Conservation (phyloP, 2,113 vertebrate species). For the Gobius niger region DNA sequence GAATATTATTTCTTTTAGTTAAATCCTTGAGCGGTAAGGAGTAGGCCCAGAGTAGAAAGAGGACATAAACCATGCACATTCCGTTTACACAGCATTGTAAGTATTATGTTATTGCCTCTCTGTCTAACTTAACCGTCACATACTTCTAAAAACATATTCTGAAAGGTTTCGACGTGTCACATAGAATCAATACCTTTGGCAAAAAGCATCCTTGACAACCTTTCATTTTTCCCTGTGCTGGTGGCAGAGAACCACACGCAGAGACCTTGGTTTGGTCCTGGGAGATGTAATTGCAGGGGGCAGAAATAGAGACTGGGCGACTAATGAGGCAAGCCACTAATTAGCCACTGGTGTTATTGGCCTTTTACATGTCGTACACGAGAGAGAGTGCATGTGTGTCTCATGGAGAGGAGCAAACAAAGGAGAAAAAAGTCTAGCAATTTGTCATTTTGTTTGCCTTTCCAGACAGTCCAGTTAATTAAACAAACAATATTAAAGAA, state of each 20-base stretch:
- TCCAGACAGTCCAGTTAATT: not conserved
- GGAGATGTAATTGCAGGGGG: constrained; percentile 56
- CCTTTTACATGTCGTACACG: constrained; percentile 34
- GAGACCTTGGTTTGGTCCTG: constrained; percentile 51
- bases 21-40: too few species aligned
- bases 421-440: constrained; percentile 9
- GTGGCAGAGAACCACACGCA: constrained; percentile 1
- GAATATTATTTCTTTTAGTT: too few species aligned
- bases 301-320: constrained; percentile 49
- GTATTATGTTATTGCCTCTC: too few species aligned
- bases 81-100: too few species aligned
- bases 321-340: constrained; percentile 70
- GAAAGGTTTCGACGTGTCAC: constrained; percentile 1
- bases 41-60: too few species aligned
- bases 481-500: not conserved
- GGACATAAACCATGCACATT: too few species aligned
- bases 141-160: constrained; percentile 2
- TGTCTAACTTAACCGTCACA: not conserved
- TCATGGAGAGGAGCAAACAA: not conserved
- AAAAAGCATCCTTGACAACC: constrained; percentile 4
- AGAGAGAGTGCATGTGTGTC: constrained; percentile 15
- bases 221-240: not conserved
- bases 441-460: constrained; percentile 17
- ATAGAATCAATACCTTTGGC: constrained; percentile 4
- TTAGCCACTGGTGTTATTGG: constrained; percentile 62